Evolutionary conservation across 2,113 vertebrate species (phyloP).

Genomic region (Brachionichthys hirsutus): DNA sequence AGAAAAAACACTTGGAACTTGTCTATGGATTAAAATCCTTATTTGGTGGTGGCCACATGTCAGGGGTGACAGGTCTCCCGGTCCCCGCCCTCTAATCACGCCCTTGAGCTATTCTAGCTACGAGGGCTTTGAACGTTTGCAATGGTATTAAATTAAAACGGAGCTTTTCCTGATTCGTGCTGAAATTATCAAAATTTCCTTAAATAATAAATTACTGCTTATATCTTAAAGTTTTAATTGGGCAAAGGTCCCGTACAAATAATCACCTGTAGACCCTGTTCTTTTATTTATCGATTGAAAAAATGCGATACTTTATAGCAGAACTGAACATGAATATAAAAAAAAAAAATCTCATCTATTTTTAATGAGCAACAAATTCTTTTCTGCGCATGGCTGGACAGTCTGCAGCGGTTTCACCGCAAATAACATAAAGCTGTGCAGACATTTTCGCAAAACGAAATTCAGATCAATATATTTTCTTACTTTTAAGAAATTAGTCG

Average conservation of each 20-base stretch:
- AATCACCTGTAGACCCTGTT: too few species aligned
- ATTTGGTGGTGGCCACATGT: conserved; percentile 53
- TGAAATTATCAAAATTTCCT: too few species aligned
- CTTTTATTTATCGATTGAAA: too few species aligned
- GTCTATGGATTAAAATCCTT: conserved; percentile 54
- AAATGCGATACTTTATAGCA: neutral
- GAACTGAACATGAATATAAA: conserved; percentile 18
- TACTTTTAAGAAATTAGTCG: too few species aligned
- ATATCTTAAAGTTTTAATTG: too few species aligned
- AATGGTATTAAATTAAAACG: neutral
- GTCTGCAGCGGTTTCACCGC: neutral
- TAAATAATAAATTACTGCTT: too few species aligned
- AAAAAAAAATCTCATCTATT: conserved; percentile 43
- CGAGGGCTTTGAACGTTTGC: conserved; percentile 35
- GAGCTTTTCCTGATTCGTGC: too few species aligned
- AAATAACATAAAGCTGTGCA: too few species aligned
- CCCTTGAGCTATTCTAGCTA: conserved; percentile 56
- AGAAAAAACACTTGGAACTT: conserved; percentile 10
- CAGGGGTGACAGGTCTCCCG: conserved; percentile 43
- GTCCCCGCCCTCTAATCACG: conserved; percentile 49
- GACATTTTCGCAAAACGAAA: too few species aligned
- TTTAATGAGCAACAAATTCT: conserved; percentile 47
- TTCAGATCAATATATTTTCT: too few species aligned
- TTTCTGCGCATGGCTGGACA: conserved; percentile 39
- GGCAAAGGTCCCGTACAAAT: too few species aligned